phyloP scores from a whole-genome alignment of 2,113 vertebrate genomes.

The Melanerpes aurifrons region DNA sequence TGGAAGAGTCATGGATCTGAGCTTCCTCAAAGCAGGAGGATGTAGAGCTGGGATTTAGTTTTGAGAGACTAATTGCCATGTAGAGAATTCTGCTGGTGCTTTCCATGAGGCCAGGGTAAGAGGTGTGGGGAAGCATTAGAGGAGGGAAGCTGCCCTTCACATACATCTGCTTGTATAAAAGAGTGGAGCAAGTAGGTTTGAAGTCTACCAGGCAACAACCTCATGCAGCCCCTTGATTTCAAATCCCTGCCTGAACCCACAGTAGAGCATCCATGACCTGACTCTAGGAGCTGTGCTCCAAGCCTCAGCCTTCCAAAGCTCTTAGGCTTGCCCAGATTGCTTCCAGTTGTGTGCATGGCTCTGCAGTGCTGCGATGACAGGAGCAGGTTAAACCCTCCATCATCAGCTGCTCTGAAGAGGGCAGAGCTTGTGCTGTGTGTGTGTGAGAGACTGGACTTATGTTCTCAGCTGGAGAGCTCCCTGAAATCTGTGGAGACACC shows the following conservation, averaged over 20 bases:
- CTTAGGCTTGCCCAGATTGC: background rate
- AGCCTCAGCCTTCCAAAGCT: background rate
- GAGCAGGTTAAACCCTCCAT: background rate
- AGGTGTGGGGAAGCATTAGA: background rate
- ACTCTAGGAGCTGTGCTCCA: background rate
- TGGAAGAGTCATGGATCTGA: background rate
- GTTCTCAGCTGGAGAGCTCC: background rate
- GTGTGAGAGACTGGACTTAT: background rate
- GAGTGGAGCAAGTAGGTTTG: background rate
- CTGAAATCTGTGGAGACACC: background rate
- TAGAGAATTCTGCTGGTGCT: background rate
- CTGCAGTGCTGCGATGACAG: background rate
- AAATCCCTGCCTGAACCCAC: background rate
- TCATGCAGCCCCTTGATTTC: background rate
- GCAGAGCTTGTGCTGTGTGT: background rate
- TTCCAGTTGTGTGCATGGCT: background rate
- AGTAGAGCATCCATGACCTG: background rate
- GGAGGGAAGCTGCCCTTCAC: background rate
- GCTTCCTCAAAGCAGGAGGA: background rate
- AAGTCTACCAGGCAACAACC: background rate
- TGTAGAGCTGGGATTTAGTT: background rate
- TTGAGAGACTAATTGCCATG: background rate
- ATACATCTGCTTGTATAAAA: background rate
- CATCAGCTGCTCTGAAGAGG: background rate
- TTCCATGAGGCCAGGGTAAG: background rate